Evolutionary conservation across 2,113 vertebrate genomes (phyloP).

Genomic region (Columba livia): DNA sequence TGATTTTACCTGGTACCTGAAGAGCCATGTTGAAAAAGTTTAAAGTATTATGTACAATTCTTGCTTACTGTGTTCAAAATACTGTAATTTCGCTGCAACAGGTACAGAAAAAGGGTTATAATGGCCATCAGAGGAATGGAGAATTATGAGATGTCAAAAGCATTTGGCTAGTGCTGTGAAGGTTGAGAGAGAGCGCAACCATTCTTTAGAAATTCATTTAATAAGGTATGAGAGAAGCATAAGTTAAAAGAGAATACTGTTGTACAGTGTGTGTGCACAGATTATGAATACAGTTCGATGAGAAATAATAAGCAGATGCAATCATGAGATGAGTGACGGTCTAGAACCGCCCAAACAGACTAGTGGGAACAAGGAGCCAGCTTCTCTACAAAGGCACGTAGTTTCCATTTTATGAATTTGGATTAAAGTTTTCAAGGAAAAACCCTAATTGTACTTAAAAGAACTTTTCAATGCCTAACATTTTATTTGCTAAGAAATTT

Average conservation of each 20-base stretch:
- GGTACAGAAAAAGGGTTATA: neutral
- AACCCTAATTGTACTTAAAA: neutral
- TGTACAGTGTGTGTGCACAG: neutral
- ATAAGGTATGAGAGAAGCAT: neutral
- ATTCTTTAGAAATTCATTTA: neutral
- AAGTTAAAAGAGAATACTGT: neutral
- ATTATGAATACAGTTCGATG: neutral
- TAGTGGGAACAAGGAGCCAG: neutral
- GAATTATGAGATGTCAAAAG: neutral
- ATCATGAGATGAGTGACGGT: neutral
- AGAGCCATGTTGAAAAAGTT: neutral
- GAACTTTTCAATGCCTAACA: neutral
- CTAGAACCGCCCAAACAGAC: neutral
- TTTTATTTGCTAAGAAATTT: neutral
- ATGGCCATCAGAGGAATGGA: neutral
- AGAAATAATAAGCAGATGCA: neutral
- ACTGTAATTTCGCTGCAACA: neutral
- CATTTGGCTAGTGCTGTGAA: neutral
- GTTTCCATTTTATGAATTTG: neutral
- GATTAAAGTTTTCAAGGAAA: neutral
- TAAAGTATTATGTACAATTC: neutral
- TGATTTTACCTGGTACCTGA: neutral
- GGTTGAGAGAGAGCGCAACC: neutral
- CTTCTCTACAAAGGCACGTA: neutral
- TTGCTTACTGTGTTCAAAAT: neutral